Base-by-base conservation (phyloP, 2,113 vertebrate genomes). In the Notothenia rossii region DNA sequence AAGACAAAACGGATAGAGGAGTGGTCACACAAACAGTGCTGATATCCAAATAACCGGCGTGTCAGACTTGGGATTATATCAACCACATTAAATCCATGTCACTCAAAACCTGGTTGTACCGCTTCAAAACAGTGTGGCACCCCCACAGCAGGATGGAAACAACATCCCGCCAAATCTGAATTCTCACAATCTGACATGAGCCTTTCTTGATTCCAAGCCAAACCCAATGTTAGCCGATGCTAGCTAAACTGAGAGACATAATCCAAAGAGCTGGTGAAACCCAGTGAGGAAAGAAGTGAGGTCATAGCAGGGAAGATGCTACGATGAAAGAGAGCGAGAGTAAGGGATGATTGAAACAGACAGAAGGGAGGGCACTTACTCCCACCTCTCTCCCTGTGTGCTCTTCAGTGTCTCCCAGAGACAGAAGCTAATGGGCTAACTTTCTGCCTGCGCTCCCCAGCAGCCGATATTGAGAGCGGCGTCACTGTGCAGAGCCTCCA, bases 401-500 rank as follows among this genome's bases (percentile, higher is more conserved):
- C 77, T 77, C 56, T 77, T 72, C 58, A 56, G 68, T 69, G 81
- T 81, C 85, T 81, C 83, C 58, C 55, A 1, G 11, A 86, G 79
- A 86, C 75, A 49, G 80, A 69, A 85, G 81, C 81, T 87, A 89
- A 87, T 89, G 77, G 72, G 82, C 69, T 82, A 61, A 81, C 78
- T 85, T 88, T 89, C 79, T 81, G 85, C 80, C 81, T 78, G n/a
- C 65, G 82, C 87, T 89, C 78, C 82, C 66, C 85, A 82, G 81
- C 79, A 82, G 61, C 77, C 66, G 43, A 65, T 13, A 51, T 72
- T 62, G 72, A 91, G 90, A 81, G 72, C 86, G 72, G 78, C 80
- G 79, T 87, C 86, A 79, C 81, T 88, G 88, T 88, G 88, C 86
- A 81, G 79, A 78, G 86, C 89, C 85, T 90, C 81, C 82, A 86